phyloP scores from a whole-genome alignment of 2,113 vertebrate genomes.

The Athene cunicularia region DNA sequence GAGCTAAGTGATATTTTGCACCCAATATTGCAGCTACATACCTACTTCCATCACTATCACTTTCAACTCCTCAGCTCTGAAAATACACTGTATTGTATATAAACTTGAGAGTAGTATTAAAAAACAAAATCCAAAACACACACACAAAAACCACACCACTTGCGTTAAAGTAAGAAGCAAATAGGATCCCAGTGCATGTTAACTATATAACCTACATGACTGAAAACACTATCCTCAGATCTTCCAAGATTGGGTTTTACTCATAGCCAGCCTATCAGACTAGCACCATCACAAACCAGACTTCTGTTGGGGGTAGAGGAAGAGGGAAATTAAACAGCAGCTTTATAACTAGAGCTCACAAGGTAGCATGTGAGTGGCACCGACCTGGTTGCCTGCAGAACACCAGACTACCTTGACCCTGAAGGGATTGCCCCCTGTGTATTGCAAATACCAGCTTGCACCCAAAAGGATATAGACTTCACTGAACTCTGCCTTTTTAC shows the following conservation, averaged over 20 bases:
- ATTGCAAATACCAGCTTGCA: neutral
- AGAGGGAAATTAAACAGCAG: neutral
- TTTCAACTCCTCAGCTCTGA: neutral
- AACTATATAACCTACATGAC: neutral
- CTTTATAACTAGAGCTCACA: neutral
- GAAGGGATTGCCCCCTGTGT: neutral
- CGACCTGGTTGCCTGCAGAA: accelerated
- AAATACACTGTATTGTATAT: neutral
- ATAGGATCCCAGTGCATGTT: neutral
- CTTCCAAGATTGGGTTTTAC: neutral
- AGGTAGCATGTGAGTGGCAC: no score
- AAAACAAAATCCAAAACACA: neutral
- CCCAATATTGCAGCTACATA: neutral
- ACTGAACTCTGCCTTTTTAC: neutral
- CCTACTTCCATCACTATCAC: neutral
- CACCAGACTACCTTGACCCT: no score
- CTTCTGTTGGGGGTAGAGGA: neutral
- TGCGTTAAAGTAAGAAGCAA: neutral
- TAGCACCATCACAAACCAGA: neutral
- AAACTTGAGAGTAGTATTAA: neutral
- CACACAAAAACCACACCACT: neutral
- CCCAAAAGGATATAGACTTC: neutral
- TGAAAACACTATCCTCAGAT: neutral
- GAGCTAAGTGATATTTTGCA: neutral
- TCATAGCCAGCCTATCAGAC: accelerated